A percentile compares a stretch with the other conserved stretches of the same genome.
These are phyloP conservation scores for Lucilia cuprina DNA, from an alignment of 1,140 invertebrate genomes.

Conservation along the genomic window DNA sequence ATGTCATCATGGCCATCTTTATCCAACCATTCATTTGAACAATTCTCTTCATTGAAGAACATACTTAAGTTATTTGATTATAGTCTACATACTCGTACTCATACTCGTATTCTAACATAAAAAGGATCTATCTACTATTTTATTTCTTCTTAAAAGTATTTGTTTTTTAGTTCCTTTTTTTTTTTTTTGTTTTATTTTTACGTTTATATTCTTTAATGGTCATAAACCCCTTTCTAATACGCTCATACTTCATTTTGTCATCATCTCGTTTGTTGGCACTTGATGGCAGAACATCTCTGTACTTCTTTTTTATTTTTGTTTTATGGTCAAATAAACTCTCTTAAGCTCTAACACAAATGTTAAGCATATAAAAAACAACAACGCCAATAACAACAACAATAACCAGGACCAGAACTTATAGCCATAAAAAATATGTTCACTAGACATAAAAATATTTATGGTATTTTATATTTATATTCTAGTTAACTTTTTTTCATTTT, in stretches of 20 bases:
- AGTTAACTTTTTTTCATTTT: neutral
- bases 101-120: neutral
- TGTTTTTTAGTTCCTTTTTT: neutral
- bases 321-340: conserved; percentile 6
- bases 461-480: neutral
- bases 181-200: neutral
- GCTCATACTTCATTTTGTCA: neutral
- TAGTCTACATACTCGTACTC: neutral
- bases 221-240: neutral
- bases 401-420: neutral
- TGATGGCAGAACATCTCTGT: neutral
- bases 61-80: neutral
- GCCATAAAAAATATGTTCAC: conserved; percentile 1
- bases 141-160: neutral
- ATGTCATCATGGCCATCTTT: neutral
- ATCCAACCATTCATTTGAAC: neutral
- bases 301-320: too few relatives aligned
- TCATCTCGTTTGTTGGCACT: neutral
- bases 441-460: conserved; percentile 3
- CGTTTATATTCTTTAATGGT: neutral
- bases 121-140: neutral
- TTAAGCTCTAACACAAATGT: neutral
- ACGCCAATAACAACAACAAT: neutral
- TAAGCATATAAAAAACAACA: too few relatives aligned
- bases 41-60: neutral